phyloP scores from a whole-genome alignment of 2,113 vertebrate species.

The Noturus placidus region DNA sequence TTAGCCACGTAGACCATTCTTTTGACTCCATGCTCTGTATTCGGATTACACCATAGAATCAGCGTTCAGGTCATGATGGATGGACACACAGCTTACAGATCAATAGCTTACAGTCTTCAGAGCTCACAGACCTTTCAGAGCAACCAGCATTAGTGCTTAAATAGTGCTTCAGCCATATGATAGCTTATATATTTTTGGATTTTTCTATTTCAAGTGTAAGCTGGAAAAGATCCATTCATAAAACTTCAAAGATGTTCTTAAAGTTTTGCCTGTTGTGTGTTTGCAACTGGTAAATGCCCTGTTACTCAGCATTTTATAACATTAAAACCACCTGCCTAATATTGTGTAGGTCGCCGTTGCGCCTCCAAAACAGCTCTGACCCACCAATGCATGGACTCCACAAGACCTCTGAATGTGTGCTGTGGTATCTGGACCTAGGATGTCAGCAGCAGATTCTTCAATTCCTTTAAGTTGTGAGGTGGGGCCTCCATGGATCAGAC shows the following conservation, averaged over 20 bases:
- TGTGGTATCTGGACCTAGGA: no score
- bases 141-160: neutral
- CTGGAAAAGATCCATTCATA: neutral
- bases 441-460: no score
- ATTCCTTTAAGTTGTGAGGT: no score
- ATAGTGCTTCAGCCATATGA: neutral
- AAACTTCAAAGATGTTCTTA: neutral
- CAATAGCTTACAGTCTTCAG: neutral
- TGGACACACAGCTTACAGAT: neutral
- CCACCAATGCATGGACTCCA: no score
- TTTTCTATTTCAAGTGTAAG: neutral
- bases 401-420: no score
- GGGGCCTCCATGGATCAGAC: no score
- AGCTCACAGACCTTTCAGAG: neutral
- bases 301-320: conserved; percentile 40
- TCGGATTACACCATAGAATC: neutral
- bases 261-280: conserved; percentile 38
- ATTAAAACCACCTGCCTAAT: no score
- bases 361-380: no score
- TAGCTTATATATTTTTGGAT: neutral
- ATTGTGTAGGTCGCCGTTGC: no score
- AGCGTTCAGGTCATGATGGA: neutral
- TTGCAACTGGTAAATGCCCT: conserved; percentile 51
- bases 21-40: neutral
- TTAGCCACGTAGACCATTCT: neutral